These are phyloP conservation scores for Hemibagrus guttatus DNA, from an alignment of 2,797 vertebrate genomes.

Conservation along the genomic window DNA sequence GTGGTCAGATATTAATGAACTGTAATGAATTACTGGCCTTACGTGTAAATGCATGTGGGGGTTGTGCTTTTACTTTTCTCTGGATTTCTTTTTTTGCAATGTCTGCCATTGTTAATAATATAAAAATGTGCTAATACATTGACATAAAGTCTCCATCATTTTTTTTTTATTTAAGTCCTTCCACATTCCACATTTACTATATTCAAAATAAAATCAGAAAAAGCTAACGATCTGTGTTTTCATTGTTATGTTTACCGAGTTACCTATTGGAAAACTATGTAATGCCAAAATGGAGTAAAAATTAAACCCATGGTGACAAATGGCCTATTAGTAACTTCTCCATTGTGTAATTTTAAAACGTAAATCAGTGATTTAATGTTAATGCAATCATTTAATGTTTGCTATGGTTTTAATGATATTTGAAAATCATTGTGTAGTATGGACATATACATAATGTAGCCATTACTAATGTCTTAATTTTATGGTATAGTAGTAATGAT, in stretches of 20 bases:
- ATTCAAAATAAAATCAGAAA: neutral
- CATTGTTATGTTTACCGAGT: neutral
- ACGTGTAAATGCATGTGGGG: neutral
- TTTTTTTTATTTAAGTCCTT: slow-evolving; percentile 1
- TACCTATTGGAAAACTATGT: neutral
- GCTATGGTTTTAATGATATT: neutral
- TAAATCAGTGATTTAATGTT: neutral
- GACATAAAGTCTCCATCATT: slow-evolving; percentile 10
- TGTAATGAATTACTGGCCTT: slow-evolving; percentile 3
- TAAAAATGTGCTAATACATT: slow-evolving; percentile 19
- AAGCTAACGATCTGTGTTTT: neutral
- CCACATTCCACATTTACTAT: neutral
- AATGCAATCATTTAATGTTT: neutral
- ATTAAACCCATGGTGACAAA: neutral
- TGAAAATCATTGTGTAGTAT: neutral
- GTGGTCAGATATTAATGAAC: slow-evolving; percentile 1
- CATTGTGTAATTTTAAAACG: neutral
- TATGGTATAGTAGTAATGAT: neutral
- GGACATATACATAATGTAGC: neutral
- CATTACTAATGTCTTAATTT: neutral
- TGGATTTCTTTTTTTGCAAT: slow-evolving; percentile 26
- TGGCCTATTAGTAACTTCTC: neutral
- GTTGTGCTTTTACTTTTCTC: neutral
- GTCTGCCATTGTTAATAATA: slow-evolving; percentile 41
- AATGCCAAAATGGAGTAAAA: neutral